Conservation (phyloP, 1,140 invertebrate species). For the Centruroides sculpturatus region DNA sequence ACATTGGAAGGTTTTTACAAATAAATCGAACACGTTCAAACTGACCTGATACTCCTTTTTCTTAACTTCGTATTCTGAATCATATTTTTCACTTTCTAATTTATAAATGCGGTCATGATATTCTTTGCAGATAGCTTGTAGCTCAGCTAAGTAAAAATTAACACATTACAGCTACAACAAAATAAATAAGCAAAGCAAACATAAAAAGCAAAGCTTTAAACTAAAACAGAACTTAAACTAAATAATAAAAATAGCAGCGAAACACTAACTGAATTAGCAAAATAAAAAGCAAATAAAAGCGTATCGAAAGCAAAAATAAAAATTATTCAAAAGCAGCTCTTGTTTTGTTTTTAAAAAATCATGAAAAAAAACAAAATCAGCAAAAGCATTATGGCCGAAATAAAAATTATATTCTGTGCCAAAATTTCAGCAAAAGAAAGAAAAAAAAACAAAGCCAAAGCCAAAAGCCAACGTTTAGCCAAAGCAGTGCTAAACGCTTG, state of each 20-base stretch:
- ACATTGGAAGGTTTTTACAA: neutral
- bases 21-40: neutral
- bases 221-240: neutral
- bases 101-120: conserved; percentile 77
- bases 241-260: neutral
- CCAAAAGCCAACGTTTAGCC: too few relatives aligned
- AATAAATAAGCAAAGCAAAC: neutral
- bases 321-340: too few relatives aligned
- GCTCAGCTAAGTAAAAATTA: conserved; percentile 63
- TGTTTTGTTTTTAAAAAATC: too few relatives aligned
- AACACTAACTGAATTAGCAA: neutral
- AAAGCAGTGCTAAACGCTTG: too few relatives aligned
- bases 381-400: neutral
- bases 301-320: too few relatives aligned
- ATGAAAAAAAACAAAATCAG: too few relatives aligned
- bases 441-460: neutral
- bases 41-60: conserved; percentile 90
- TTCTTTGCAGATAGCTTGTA: conserved; percentile 88
- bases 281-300: neutral
- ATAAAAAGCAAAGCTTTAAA: neutral
- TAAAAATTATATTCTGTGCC: too few relatives aligned
- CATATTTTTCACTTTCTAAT: conserved; percentile 96
- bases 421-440: conserved; percentile 1
- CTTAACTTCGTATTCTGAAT: conserved; percentile 89
- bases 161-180: neutral